A percentile compares a stretch with the other conserved stretches of the same genome.
Conservation (phyloP, 2,888 invertebrate species). For the Polymixis lichenea region DNA sequence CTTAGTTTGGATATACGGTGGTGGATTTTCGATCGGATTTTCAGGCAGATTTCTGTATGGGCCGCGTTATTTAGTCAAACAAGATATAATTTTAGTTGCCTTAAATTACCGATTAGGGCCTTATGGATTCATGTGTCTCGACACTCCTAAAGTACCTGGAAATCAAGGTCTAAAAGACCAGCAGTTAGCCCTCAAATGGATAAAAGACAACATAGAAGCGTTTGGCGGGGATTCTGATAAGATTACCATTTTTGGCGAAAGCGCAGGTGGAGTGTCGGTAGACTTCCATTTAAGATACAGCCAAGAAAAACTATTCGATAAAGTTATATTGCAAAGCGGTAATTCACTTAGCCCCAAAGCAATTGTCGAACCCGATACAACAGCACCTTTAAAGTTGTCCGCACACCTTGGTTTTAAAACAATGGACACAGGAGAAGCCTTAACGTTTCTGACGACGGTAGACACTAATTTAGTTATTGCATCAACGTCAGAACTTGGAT, state of each 20-base stretch:
- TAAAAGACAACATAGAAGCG: conserved; percentile 77
- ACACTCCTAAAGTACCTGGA: conserved; percentile 75
- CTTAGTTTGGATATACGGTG: conserved; percentile 79
- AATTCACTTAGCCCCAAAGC: conserved; percentile 62
- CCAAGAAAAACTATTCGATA: conserved; percentile 74
- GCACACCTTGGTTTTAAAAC: conserved; percentile 71
- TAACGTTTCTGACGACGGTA: conserved; percentile 70
- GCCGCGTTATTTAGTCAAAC: conserved; percentile 74
- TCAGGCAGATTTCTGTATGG: conserved; percentile 71
- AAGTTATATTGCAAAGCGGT: conserved; percentile 79
- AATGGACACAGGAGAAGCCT: conserved; percentile 68
- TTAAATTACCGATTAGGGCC: conserved; percentile 80
- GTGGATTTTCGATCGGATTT: conserved; percentile 72
- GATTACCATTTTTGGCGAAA: conserved; percentile 79
- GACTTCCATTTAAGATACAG: conserved; percentile 75
- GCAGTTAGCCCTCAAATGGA: conserved; percentile 76
- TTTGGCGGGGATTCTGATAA: conserved; percentile 78
- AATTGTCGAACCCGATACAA: conserved; percentile 65
- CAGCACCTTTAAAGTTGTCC: conserved; percentile 71
- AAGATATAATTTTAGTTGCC: conserved; percentile 78
- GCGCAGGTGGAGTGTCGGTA: conserved; percentile 76
- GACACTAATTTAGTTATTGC: conserved; percentile 72
- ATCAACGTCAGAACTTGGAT: conserved; percentile 62
- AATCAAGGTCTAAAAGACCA: conserved; percentile 83
- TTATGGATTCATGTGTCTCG: conserved; percentile 82